Conservation (phyloP, 2,113 vertebrate species). For the Lophura nycthemera region DNA sequence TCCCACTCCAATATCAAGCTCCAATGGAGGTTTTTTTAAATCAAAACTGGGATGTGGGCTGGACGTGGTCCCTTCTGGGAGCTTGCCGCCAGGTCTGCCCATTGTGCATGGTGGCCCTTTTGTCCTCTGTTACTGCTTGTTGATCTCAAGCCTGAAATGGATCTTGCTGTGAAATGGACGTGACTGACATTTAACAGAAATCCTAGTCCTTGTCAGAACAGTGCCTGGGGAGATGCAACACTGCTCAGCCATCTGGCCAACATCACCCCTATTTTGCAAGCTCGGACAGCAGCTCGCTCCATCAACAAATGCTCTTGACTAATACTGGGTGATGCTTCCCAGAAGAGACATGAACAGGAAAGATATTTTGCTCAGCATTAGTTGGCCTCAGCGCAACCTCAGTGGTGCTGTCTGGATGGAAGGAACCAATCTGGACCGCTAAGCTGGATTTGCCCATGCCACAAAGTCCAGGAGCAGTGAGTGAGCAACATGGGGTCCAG, state of each 20-base stretch:
- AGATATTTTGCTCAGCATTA: neutral
- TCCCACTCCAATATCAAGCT: neutral
- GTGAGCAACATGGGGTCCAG: accelerated
- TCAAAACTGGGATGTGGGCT: neutral
- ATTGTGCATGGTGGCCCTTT: neutral
- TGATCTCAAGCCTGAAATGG: neutral
- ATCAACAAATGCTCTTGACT: slow-evolving; percentile 7
- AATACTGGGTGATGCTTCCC: neutral
- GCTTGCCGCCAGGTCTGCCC: neutral
- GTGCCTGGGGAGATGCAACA: slow-evolving; percentile 35
- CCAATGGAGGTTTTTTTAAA: neutral
- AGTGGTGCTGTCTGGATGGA: neutral
- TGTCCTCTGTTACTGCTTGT: neutral
- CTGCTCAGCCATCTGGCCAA: neutral
- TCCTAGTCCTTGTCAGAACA: slow-evolving; percentile 5
- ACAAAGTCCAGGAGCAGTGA: neutral
- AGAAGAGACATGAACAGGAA: neutral
- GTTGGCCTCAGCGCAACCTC: neutral
- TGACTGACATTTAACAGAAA: slow-evolving; percentile 56
- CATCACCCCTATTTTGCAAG: neutral
- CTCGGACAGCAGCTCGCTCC: slow-evolving; percentile 32
- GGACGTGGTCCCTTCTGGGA: neutral
- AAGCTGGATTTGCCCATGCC: neutral
- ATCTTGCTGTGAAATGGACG: neutral
- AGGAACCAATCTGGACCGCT: neutral